Evolutionary conservation across 1,140 invertebrate species (phyloP).

Genomic region (Penaeus chinensis): DNA sequence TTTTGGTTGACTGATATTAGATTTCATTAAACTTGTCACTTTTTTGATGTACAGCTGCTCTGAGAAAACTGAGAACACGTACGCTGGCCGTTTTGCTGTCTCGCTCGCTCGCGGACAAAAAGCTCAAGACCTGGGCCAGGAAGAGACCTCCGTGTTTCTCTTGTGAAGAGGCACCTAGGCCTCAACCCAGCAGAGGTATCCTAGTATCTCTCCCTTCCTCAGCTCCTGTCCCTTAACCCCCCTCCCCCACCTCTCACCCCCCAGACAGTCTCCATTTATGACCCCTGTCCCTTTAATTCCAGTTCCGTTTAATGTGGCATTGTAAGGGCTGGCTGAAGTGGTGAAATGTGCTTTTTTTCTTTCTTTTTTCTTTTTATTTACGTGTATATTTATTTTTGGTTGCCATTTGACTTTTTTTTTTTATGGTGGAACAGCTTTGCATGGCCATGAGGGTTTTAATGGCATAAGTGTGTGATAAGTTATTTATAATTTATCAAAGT

Average conservation of each 20-base stretch:
- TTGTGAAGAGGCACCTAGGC: slow-evolving; percentile 47
- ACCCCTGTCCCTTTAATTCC: too few relatives aligned
- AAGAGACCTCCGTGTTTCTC: slow-evolving; percentile 56
- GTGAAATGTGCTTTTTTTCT: too few relatives aligned
- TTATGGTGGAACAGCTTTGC: slow-evolving; percentile 37
- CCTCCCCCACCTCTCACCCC: neutral
- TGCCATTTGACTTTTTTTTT: neutral
- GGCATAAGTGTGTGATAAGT: neutral
- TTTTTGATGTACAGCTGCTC: slow-evolving; percentile 51
- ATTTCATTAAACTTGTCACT: slow-evolving; percentile 36
- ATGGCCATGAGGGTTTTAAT: slow-evolving; percentile 31
- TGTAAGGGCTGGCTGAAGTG: too few relatives aligned
- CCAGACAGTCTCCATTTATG: neutral
- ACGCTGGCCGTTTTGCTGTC: slow-evolving; percentile 52
- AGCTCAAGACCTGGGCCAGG: slow-evolving; percentile 49
- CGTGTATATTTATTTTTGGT: neutral
- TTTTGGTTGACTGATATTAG: slow-evolving; percentile 18
- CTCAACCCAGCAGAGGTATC: slow-evolving; percentile 52
- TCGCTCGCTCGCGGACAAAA: slow-evolving; percentile 48
- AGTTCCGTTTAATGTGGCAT: too few relatives aligned
- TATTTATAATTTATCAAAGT: neutral
- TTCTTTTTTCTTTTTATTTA: too few relatives aligned
- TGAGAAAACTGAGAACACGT: slow-evolving; percentile 51
- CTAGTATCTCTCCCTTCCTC: neutral
- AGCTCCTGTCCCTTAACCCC: neutral